phyloP scores from a whole-genome alignment of 2,113 vertebrate species.

The Notothenia rossii region DNA sequence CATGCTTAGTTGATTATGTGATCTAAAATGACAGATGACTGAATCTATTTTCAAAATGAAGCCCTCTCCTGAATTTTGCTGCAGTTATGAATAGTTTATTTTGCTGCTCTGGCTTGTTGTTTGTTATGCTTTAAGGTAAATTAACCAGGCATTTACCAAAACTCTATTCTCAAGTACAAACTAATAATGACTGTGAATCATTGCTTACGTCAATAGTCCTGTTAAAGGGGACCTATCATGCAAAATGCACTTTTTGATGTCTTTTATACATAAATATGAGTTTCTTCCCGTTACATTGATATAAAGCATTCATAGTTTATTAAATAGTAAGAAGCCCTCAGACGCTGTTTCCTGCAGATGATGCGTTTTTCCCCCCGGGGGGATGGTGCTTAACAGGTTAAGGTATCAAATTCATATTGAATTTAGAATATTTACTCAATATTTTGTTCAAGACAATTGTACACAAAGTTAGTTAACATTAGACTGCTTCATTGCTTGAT shows the following conservation, averaged over 20 bases:
- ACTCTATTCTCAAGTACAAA: not conserved
- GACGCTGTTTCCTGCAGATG: too few species aligned
- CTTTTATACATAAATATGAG: too few species aligned
- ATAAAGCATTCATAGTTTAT: too few species aligned
- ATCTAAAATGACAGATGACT: constrained; percentile 17
- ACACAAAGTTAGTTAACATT: not conserved
- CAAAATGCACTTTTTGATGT: too few species aligned
- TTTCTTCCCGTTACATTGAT: too few species aligned
- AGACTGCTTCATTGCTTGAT: not conserved
- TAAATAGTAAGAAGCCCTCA: too few species aligned
- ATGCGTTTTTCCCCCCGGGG: too few species aligned
- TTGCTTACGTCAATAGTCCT: not conserved
- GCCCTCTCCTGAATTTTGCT: not conserved
- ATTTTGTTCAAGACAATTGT: not conserved
- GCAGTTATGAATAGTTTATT: not conserved
- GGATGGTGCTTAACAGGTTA: too few species aligned
- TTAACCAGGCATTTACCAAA: not conserved
- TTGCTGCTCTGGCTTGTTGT: not conserved
- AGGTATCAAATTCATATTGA: too few species aligned
- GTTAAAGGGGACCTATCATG: not conserved
- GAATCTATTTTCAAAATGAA: not conserved
- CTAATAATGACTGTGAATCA: not conserved
- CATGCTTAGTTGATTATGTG: constrained; percentile 2
- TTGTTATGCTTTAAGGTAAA: not conserved
- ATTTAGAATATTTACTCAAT: not conserved